phyloP scores from a whole-genome alignment of 2,888 invertebrate species.

The Tenthredo distinguenda region DNA sequence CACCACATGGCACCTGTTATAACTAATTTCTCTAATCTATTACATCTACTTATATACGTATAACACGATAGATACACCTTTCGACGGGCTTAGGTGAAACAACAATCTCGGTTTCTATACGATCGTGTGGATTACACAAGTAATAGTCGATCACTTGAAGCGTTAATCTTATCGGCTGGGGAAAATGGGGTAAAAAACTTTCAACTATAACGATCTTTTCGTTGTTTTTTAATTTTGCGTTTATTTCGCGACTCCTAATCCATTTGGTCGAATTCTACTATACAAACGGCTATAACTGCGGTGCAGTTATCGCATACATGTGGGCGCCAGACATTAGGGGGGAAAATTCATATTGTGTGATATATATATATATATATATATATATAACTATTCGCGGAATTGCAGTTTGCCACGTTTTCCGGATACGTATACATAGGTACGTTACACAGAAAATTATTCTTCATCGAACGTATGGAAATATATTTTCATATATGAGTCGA shows the following conservation, averaged over 20 bases:
- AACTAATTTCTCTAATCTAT: background rate
- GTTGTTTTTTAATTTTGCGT: background rate
- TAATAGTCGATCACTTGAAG: background rate
- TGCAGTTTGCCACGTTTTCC: background rate
- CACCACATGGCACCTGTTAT: background rate
- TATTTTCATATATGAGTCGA: background rate
- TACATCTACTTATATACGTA: background rate
- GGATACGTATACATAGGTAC: background rate
- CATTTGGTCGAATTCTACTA: background rate
- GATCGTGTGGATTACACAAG: background rate
- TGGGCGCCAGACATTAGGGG: background rate
- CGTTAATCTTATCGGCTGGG: background rate
- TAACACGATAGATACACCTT: background rate
- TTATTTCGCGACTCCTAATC: background rate
- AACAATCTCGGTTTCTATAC: background rate
- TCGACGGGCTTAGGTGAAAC: background rate
- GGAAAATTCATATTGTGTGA: constrained; percentile 1
- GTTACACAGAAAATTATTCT: background rate
- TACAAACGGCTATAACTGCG: background rate
- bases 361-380: constrained; percentile 18
- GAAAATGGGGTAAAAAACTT: background rate
- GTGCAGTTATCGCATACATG: background rate
- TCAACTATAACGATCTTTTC: no score
- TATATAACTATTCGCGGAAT: background rate
- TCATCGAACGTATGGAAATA: background rate